Evolutionary conservation across 1,140 invertebrate genomes (phyloP), one percentile per base, ranked within the genome.

Genomic region (Meloidogyne exigua): DNA sequence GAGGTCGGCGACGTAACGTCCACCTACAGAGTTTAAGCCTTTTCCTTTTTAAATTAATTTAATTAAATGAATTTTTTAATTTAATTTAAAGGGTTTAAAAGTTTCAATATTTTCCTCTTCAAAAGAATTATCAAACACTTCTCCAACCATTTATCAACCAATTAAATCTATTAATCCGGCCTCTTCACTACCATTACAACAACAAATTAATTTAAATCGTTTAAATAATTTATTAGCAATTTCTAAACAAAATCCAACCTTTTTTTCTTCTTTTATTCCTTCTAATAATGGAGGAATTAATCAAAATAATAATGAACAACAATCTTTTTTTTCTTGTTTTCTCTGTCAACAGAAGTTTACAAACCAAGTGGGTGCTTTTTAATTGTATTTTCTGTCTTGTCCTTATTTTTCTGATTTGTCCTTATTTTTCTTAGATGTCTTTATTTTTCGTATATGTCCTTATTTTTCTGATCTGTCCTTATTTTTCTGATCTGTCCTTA

Each of bases 291-390:
- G 9, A 9, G 36, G 32, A 49, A 49, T 71, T 39, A 25, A 62
- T 44, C 65, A 36, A n/a, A 28, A 26, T 28, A 66, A 28, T 66
- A 66, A 28, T 66, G 25, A 26, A 26, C 65, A 66, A 28, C 32
- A 66, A 28, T 13, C 13, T 0, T 4, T 36, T 28, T 67, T 75
- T 13, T 26, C 73, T 7, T 75, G 72, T 28, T 21, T 65, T 25
- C n/a, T 73, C 0, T 73, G 72, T 21, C 72, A 57, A 15, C 57
- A 73, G 23, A 73, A 26, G 36, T 73, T 73, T 64, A 9, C 12
- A 9, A 66, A 36, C 0, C 72, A 73, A 62, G 69, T 57, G 2
- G 12, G 65, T 7, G 12, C 4, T 25, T 26, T 26, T 13, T 25
- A 10, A 21, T 65, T 13, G 10, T 21, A 12, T 65, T 65, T 32